Evolutionary conservation across 2,797 vertebrate genomes (phyloP).

Genomic region (Thamnophis elegans): DNA sequence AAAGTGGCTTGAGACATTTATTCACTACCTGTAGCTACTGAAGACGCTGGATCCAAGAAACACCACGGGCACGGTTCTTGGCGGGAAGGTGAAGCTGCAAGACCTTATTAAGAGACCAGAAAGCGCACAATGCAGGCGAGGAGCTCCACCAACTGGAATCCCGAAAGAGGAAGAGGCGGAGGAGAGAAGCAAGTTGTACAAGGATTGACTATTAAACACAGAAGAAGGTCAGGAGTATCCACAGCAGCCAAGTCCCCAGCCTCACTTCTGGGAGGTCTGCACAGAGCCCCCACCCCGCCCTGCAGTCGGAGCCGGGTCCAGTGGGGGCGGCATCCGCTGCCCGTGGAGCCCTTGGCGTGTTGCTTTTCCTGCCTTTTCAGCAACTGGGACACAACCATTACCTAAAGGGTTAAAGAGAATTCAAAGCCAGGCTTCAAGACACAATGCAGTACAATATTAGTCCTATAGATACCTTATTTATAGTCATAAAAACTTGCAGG

Average conservation of each 20-base stretch:
- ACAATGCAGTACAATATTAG: slow-evolving; percentile 74
- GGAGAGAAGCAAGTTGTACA: slow-evolving; percentile 61
- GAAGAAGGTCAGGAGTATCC: slow-evolving; percentile 50
- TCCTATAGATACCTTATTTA: slow-evolving; percentile 78
- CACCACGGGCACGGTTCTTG: slow-evolving; percentile 75
- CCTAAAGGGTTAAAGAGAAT: slow-evolving; percentile 76
- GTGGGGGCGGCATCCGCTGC: neutral
- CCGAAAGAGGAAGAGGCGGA: slow-evolving; percentile 48
- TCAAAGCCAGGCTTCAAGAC: slow-evolving; percentile 74
- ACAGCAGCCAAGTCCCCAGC: slow-evolving; percentile 7
- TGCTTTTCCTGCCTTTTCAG: slow-evolving; percentile 49
- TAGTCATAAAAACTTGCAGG: slow-evolving; percentile 66
- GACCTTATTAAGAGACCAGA: slow-evolving; percentile 73
- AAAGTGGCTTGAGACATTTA: slow-evolving; percentile 69
- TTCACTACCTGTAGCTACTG: slow-evolving; percentile 76
- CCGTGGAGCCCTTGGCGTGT: slow-evolving; percentile 30
- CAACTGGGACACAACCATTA: slow-evolving; percentile 75
- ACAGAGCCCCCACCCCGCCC: neutral
- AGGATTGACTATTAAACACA: slow-evolving; percentile 67
- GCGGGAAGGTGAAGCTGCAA: slow-evolving; percentile 77
- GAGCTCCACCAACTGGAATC: slow-evolving; percentile 71
- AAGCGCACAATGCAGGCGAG: slow-evolving; percentile 74
- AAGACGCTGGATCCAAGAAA: slow-evolving; percentile 77
- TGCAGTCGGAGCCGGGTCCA: neutral
- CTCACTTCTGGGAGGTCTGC: neutral